Base-by-base conservation (phyloP, 2,113 vertebrate species). In the Orcinus orca region DNA sequence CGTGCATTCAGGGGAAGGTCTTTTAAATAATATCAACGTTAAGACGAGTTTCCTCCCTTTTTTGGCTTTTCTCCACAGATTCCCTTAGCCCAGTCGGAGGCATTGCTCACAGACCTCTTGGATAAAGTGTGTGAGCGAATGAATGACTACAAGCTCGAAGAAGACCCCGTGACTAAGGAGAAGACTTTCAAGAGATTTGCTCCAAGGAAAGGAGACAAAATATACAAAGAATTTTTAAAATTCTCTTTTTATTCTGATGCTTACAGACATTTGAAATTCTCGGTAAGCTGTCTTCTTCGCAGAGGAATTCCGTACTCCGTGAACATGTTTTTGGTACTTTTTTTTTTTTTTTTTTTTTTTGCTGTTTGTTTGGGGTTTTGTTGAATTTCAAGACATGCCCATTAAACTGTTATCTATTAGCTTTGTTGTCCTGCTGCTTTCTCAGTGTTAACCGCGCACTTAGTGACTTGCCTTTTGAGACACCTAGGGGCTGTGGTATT, bases 51-150 rank as follows among this genome's bases (percentile, higher is more conserved):
- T 63, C 73, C 79, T 2, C 29, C 15, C n/a, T 44, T 60, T 5
- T 67, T 31, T 96, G 29, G 4, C 65, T 31, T 97, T 92, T 65
- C 62, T 93, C 11, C 36, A 1, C 92, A 99, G 98, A 97, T 99
- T 55, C 98, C 99, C 63, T 97, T 99, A 7, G 99, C 98, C 88
- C 99, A 98, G 95, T 99, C 99, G 1, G 99, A 99, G 97, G 98
- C 98, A 4, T 98, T 99, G 97, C 98, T 99, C 38, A 98, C 73
- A 0, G 99, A 99, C 96, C 98, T 99, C 71, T 95, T 99, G 98
- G 99, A 99, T 20, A 96, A 86, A 8, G 97, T 99, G 65, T 99
- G 99, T 62, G 95, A 98, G 90, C 98, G 98, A 81, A 99, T 99
- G 99, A 99, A 97, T 38, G 99, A 99, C 96, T 99, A 99, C 88